Percentiles rank a stretch among this genome's conserved stretches.
Conservation (phyloP, 2,113 vertebrate species). For the Dascyllus trimaculatus region DNA sequence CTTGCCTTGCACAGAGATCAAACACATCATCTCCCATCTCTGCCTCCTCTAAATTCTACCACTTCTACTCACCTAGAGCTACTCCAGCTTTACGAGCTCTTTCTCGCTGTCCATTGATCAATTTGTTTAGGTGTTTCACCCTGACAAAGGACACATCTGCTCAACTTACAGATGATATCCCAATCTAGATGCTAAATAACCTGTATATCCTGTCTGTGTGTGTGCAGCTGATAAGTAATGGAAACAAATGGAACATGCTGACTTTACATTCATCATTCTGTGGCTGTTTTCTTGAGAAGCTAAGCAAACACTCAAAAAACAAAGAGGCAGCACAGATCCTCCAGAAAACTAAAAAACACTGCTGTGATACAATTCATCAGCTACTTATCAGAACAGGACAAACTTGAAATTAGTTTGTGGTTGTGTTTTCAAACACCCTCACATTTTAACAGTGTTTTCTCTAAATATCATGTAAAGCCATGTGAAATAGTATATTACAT, state of each 20-base stretch:
- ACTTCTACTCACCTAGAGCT: background rate
- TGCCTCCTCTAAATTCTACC: constrained; percentile 11
- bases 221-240: background rate
- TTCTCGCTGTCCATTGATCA: constrained; percentile 15
- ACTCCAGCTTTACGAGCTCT: background rate
- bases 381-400: no score
- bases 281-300: no score
- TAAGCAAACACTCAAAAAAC: no score
- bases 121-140: constrained; percentile 9
- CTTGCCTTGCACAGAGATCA: constrained; percentile 23
- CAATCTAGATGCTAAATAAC: constrained; percentile 12
- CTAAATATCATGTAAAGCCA: no score
- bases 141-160: background rate
- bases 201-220: background rate
- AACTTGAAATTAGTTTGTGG: no score
- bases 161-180: constrained; percentile 3
- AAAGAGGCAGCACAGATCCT: no score
- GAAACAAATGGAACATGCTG: background rate
- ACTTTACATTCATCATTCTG: no score
- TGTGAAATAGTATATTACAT: no score
- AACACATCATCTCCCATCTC: constrained; percentile 26
- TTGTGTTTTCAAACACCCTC: no score
- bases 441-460: no score
- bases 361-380: no score
- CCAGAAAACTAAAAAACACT: no score